Evolutionary conservation across 2,797 vertebrate species (phyloP).

Genomic region (Alcedo atthis): DNA sequence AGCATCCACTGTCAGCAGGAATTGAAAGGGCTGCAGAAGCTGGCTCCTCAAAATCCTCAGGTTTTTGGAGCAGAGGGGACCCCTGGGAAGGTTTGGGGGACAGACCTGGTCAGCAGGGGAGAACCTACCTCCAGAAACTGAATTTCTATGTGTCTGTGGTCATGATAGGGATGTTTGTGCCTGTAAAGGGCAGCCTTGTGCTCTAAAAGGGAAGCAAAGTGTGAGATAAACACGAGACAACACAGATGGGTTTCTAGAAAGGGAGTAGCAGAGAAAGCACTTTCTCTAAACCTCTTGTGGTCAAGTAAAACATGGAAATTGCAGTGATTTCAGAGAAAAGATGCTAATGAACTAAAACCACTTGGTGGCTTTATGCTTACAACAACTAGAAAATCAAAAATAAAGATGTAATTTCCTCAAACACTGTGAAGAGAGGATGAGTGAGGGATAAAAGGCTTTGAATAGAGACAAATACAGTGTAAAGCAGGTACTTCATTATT

Average conservation of each 20-base stretch:
- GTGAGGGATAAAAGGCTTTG: not conserved
- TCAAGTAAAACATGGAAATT: conserved; percentile 31
- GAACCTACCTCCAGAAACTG: not conserved
- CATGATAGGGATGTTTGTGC: not conserved
- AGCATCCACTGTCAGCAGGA: not conserved
- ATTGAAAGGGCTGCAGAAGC: not conserved
- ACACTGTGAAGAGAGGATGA: not conserved
- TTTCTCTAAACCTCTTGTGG: conserved; percentile 47
- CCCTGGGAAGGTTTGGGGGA: not conserved
- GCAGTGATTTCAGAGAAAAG: conserved; percentile 5
- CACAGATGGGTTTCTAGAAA: conserved; percentile 30
- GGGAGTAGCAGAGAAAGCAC: conserved; percentile 3
- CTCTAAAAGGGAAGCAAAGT: conserved; percentile 17
- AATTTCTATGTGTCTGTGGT: not conserved
- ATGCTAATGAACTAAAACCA: not conserved
- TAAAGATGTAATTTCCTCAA: not conserved
- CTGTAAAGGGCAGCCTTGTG: not conserved
- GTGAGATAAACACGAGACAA: conserved; percentile 22
- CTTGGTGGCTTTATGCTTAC: not conserved
- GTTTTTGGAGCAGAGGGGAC: not conserved
- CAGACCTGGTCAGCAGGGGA: not conserved
- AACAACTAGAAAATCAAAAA: not conserved
- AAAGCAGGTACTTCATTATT: not conserved
- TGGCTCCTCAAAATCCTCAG: not conserved
- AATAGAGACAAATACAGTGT: not conserved